A percentile compares a stretch with the other conserved stretches of the same genome.
phyloP scores from a whole-genome alignment of 2,888 invertebrate genomes.

The Tanytarsus gracilentus region DNA sequence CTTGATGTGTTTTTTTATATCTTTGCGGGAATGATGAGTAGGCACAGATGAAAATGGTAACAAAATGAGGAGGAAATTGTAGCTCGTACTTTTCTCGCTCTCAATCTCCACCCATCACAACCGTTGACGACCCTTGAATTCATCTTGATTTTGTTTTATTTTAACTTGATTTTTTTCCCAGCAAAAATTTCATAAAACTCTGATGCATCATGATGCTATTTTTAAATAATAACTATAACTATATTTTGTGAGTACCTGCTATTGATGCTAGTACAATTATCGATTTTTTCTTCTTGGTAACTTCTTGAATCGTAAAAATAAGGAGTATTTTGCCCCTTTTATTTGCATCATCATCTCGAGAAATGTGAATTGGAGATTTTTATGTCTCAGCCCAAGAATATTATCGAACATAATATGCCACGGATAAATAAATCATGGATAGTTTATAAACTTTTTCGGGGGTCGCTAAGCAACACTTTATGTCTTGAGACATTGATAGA shows the following conservation, averaged over 20 bases:
- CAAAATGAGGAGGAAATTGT: background rate
- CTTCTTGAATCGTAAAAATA: constrained; percentile 8
- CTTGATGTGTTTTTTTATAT: constrained; percentile 3
- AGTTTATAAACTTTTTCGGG: background rate
- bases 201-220: too few relatives aligned
- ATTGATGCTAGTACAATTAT: constrained; percentile 6
- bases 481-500: constrained; percentile 3
- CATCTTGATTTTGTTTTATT: too few relatives aligned
- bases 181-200: too few relatives aligned
- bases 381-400: background rate
- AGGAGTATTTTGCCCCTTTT: background rate
- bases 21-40: constrained; percentile 11
- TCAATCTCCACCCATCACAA: too few relatives aligned
- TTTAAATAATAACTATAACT: too few relatives aligned
- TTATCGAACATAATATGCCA: background rate
- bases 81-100: too few relatives aligned
- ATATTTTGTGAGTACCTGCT: too few relatives aligned
- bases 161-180: too few relatives aligned
- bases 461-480: constrained; percentile 1
- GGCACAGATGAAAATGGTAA: constrained; percentile 1
- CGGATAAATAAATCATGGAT: too few relatives aligned
- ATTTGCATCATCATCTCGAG: constrained; percentile 8
- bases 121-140: too few relatives aligned
- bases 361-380: background rate
- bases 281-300: constrained; percentile 9